Evolutionary conservation across 2,113 vertebrate species (phyloP), one percentile per base, ranked within the genome.

Genomic region (Balaeniceps rex): DNA sequence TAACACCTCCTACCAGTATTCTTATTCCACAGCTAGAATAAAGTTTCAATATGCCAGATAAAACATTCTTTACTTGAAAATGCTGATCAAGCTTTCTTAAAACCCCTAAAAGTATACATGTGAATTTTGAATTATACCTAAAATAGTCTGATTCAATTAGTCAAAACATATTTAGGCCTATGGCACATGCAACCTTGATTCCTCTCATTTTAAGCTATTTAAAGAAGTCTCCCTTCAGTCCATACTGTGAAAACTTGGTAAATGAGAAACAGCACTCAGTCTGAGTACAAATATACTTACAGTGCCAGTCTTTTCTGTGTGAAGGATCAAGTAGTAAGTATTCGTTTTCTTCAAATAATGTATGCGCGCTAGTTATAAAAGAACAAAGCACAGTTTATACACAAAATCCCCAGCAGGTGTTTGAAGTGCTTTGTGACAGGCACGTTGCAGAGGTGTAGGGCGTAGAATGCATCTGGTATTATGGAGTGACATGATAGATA

Each of bases 51-150:
- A 31, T 72, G 52, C 29, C 51, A 80, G 55, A 31, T 88, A 47
- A 82, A 95, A 79, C 38, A n/a, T 88, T 76, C 19, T 87, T 82
- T 82, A 69, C 36, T 54, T 85, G 44, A 94, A 96, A 93, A 80
- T 83, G 47, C 84, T 85, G 71, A 88, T 70, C 11, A 54, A 51
- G 31, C 71, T 88, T 85, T 83, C 61, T 42, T 12, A 40, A 87
- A 90, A 92, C 38, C 2, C 3, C 22, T 57, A 6, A 3, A 91
- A 58, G 44, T 65, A 80, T 16, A 80, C 10, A 6, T 28, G 17
- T 40, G 72, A 79, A 82, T 91, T 51, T 82, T 94, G 42, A 87
- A 55, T 72, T 61, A 16, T 70, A 54, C 28, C 16, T 90, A 51
- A 87, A 90, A 66, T 66, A 85, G 11, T 57, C 25, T 76, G 24